A percentile compares a stretch with the other conserved stretches of the same genome.
phyloP scores from a whole-genome alignment of 2,888 invertebrate species.

The Eremobia ochroleuca region DNA sequence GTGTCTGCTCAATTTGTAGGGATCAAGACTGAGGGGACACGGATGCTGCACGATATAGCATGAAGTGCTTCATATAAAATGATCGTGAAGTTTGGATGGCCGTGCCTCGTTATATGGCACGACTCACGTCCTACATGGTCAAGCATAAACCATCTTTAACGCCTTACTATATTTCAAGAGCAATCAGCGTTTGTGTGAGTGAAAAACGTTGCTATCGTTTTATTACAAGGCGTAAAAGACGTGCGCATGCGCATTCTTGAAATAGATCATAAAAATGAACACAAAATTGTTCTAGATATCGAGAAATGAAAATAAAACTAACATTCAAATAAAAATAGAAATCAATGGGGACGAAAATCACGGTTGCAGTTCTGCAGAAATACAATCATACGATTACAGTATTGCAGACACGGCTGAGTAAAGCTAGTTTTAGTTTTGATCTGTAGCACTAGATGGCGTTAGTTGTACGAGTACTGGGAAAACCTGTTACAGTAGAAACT shows the following conservation, averaged over 20 bases:
- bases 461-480: background rate
- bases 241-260: background rate
- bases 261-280: too few species aligned
- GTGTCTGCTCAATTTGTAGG: too few species aligned
- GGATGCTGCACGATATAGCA: background rate
- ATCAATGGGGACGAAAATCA: background rate
- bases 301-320: background rate
- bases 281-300: too few species aligned
- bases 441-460: conserved; percentile 43
- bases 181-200: conserved; percentile 19
- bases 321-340: background rate
- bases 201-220: conserved; percentile 29
- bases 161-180: conserved; percentile 36
- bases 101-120: background rate
- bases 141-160: background rate
- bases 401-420: background rate
- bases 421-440: background rate
- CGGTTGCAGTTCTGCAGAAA: background rate
- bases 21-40: background rate
- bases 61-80: too few species aligned
- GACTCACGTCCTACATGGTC: background rate
- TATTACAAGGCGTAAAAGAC: conserved; percentile 28
- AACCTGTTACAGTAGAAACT: too few species aligned
- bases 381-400: background rate
- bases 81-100: background rate